Conservation (phyloP, 2,797 vertebrate species). For the Catamblyrhynchus diadema region DNA sequence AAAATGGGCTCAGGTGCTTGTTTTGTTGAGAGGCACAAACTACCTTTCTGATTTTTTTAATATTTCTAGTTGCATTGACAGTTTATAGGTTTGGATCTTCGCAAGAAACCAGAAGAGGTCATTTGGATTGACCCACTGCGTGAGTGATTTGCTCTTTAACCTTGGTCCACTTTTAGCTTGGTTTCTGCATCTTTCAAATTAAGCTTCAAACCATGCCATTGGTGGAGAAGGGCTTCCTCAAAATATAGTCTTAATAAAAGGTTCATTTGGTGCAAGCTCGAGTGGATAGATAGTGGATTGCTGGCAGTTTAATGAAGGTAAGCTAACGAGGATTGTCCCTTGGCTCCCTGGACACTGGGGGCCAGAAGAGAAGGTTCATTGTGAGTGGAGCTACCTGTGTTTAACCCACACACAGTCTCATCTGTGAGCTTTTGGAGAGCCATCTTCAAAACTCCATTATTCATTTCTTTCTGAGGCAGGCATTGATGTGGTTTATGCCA, state of each 20-base stretch:
- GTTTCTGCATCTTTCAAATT: neutral
- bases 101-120: neutral
- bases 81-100: neutral
- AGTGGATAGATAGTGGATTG: neutral
- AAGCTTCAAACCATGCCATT: neutral
- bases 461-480: neutral
- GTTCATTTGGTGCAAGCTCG: neutral
- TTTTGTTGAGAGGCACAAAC: neutral
- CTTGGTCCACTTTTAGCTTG: neutral
- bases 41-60: neutral
- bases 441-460: neutral
- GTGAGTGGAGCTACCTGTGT: neutral
- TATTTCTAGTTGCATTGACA: neutral
- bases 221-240: neutral
- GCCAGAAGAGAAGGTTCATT: accelerated
- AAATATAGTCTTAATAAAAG: neutral
- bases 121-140: neutral
- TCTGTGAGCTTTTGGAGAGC: neutral
- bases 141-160: neutral
- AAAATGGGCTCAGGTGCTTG: neutral
- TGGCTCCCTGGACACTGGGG: neutral
- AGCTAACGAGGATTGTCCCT: neutral
- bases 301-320: neutral
- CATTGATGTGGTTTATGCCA: neutral
- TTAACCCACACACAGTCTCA: neutral